Evolutionary conservation across 1,140 invertebrate genomes (phyloP), one percentile per base, ranked within the genome.

Genomic region (Drosophila leontia): DNA sequence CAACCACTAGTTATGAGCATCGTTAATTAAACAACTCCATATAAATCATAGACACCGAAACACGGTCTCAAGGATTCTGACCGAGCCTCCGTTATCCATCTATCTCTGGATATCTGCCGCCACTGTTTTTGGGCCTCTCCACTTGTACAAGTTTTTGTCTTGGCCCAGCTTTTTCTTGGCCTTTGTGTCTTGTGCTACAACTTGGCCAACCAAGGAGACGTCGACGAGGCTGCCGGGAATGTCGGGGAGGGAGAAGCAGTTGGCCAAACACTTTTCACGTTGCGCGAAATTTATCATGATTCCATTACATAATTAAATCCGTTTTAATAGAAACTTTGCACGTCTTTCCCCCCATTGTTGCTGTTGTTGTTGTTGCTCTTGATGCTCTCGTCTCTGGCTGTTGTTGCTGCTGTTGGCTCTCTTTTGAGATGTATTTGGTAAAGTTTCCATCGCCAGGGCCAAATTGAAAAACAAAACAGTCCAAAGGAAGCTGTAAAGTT

Each of bases 251-350:
- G 35, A 13, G 63, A 12, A 45, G 29, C 50, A 51, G 53, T 48
- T 77, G 75, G 80, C 77, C 80, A 71, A 90, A 88, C 85, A 88
- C 85, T 88, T 88, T 88, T 88, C 85, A 90, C 84, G 84, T 88
- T 90, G 84, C 84, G 84, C 82, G 84, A 88, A 90, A 91, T 84
- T 91, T 82, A 88, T 91, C 80, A 91, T 91, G 80, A 91, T 91
- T 91, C 84, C 80, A 91, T 91, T 91, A 91, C 87, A 84, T 91
- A 91, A 91, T 91, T 91, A 91, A 91, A 91, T 91, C 84, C 78
- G 88, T 91, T 91, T 91, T 88, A 88, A 88, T 88, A 88, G 85
- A 88, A 88, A 88, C 85, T 88, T 88, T 88, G 78, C 81, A 72
- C 85, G 78, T 90, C 84, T 90, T 78, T 80, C 51, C 41, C 48